A percentile compares a stretch with the other conserved stretches of the same genome.
Conservation (phyloP, 1,140 invertebrate genomes). For the Ceratina japonica region DNA sequence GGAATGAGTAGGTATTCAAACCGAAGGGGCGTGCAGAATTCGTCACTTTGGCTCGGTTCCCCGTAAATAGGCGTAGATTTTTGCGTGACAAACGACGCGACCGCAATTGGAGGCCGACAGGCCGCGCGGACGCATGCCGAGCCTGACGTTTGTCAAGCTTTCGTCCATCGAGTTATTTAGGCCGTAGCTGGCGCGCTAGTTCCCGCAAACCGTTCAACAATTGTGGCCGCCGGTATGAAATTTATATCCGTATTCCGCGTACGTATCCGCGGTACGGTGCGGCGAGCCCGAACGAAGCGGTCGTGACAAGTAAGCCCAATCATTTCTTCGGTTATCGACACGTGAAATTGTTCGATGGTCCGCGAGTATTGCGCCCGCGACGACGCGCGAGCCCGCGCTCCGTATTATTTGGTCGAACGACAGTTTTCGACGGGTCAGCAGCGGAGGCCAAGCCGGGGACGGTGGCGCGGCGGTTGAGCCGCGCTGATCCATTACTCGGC, state of each 20-base stretch:
- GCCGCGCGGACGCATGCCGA: neutral
- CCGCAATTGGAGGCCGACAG: slow-evolving; percentile 15
- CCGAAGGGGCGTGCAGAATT: neutral
- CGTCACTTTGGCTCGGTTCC: neutral
- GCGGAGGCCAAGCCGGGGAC: too few species aligned
- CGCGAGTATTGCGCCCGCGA: slow-evolving; percentile 34
- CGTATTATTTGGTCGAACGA: slow-evolving; percentile 23
- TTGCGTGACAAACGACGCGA: slow-evolving; percentile 23
- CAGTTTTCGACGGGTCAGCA: slow-evolving; percentile 1
- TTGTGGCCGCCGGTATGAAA: slow-evolving; percentile 10
- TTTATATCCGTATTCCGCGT: slow-evolving; percentile 32
- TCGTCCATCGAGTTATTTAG: slow-evolving; percentile 34
- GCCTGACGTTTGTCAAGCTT: slow-evolving; percentile 30
- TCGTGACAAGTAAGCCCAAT: slow-evolving; percentile 38
- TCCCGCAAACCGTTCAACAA: slow-evolving; percentile 18
- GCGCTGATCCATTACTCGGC: slow-evolving; percentile 63
- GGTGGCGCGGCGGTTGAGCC: slow-evolving; percentile 4
- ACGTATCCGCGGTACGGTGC: neutral
- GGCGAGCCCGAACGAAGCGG: neutral
- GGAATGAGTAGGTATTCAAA: neutral
- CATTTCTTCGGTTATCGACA: slow-evolving; percentile 34
- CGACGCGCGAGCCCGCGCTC: slow-evolving; percentile 3
- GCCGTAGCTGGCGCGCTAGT: neutral
- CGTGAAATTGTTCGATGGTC: slow-evolving; percentile 40
- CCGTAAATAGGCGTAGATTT: slow-evolving; percentile 18